Evolutionary conservation across 2,113 vertebrate genomes (phyloP).

Genomic region (Irena cyanogastra): DNA sequence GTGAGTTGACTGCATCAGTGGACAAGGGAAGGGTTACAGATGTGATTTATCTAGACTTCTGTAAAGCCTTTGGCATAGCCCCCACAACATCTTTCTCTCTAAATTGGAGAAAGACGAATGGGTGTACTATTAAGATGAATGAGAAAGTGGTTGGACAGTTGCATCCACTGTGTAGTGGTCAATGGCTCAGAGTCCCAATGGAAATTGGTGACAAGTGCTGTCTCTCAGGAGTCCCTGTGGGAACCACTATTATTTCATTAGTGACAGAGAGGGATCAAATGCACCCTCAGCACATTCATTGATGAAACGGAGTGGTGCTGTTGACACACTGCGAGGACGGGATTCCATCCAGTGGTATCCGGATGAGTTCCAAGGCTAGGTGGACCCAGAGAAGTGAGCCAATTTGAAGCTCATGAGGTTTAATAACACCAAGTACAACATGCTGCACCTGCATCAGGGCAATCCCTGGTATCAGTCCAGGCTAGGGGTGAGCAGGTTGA

Average conservation of each 20-base stretch:
- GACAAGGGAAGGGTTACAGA: background rate
- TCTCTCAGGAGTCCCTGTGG: background rate
- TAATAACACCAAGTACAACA: background rate
- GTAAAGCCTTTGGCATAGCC: background rate
- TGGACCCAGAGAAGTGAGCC: too few species aligned
- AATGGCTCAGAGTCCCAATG: background rate
- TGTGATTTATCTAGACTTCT: background rate
- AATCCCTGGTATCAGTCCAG: accelerated
- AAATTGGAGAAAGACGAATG: background rate
- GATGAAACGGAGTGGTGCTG: background rate
- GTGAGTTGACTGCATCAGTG: background rate
- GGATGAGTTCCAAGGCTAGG: background rate
- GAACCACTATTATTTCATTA: background rate
- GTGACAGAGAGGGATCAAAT: background rate
- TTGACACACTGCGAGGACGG: background rate
- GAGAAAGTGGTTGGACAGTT: background rate
- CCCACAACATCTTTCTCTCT: background rate
- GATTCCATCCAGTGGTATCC: background rate
- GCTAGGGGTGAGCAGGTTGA: background rate
- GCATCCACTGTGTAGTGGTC: background rate
- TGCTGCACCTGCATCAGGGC: background rate
- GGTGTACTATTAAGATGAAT: background rate
- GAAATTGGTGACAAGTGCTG: background rate
- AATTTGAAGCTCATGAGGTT: background rate
- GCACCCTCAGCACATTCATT: background rate